These are phyloP conservation scores for Latrodectus elegans DNA, from an alignment of 2,888 invertebrate species.

Conservation along the genomic window DNA sequence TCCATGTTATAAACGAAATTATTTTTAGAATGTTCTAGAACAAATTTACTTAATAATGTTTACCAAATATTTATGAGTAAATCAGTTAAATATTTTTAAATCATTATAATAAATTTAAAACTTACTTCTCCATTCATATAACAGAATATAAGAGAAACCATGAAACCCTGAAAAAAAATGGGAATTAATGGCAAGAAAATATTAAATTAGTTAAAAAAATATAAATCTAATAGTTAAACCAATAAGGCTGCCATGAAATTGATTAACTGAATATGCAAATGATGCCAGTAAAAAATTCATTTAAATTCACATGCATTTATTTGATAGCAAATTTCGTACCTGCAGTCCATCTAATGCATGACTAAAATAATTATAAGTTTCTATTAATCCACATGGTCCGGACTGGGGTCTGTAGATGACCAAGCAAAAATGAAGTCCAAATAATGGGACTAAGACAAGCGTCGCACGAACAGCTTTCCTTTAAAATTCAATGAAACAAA, in stretches of 20 bases:
- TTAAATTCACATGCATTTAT: background rate
- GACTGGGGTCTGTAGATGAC: constrained; percentile 75
- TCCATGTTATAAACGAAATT: too few relatives aligned
- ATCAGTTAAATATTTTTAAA: too few relatives aligned
- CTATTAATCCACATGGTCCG: constrained; percentile 73
- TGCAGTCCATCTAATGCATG: constrained; percentile 76
- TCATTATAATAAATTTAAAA: background rate
- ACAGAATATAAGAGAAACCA: constrained; percentile 75
- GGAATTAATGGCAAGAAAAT: background rate
- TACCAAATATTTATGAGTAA: too few relatives aligned
- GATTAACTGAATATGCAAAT: background rate
- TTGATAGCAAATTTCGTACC: constrained; percentile 71
- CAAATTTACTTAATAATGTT: too few relatives aligned
- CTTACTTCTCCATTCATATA: constrained; percentile 75
- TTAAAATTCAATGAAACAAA: constrained; percentile 54
- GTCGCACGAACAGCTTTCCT: constrained; percentile 77
- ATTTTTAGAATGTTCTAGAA: too few relatives aligned
- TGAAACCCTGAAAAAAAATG: constrained; percentile 68
- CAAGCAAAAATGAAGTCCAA: constrained; percentile 77
- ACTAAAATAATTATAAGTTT: constrained; percentile 75
- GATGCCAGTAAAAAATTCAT: background rate
- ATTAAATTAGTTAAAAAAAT: background rate
- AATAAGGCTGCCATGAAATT: background rate
- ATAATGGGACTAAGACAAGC: constrained; percentile 77
- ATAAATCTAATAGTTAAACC: background rate